Base-by-base conservation (phyloP, 2,113 vertebrate species). In the Nannobrachium achirus region DNA sequence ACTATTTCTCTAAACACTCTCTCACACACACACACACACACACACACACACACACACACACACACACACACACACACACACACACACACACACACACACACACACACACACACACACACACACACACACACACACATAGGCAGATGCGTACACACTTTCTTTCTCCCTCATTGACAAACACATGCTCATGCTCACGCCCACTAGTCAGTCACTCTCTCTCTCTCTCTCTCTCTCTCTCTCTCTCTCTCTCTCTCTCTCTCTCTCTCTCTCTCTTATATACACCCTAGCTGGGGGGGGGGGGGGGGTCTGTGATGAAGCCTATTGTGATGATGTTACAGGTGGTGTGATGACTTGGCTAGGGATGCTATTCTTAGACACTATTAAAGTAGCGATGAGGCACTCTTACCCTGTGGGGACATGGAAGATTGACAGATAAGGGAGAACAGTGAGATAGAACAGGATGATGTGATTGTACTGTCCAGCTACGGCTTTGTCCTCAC, bases 401-500 rank as follows among this genome's bases (percentile, higher is more conserved):
- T 70, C 61, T 52, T n/a, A 60, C 49, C 61, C 57, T 66, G 4
- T 3, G 6, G 57, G 71, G 71, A 69, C 16, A 7, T 1, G 3
- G 42, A 55, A 63, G 69, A 68, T 14, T 68, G 63, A 62, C 76
- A 68, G 18, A 58, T 65, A 63, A 74, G 44, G 51, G 48, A 57
- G 41, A 67, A 15, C 19, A n/a, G 39, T 41, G 33, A 63, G 65
- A 70, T 48, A 16, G 49, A 68, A 64, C 50, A 58, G 62, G 73
- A 66, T 19, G 33, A 63, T 53, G 25, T 39, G 20, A 25, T n/a
- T 18, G 55, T 58, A 44, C 71, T 73, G 69, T 69, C 65, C 52
- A 57, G 39, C 1, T 19, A 48, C 19, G 68, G 68, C 49, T 42
- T 8, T 63, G 56, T 58, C 63, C 50, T 76, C 56, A 75, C 70